Percentiles rank a stretch among this genome's conserved stretches.
These are phyloP conservation scores for Bellardia bayeri DNA, from an alignment of 2,888 invertebrate genomes.

Conservation along the genomic window DNA sequence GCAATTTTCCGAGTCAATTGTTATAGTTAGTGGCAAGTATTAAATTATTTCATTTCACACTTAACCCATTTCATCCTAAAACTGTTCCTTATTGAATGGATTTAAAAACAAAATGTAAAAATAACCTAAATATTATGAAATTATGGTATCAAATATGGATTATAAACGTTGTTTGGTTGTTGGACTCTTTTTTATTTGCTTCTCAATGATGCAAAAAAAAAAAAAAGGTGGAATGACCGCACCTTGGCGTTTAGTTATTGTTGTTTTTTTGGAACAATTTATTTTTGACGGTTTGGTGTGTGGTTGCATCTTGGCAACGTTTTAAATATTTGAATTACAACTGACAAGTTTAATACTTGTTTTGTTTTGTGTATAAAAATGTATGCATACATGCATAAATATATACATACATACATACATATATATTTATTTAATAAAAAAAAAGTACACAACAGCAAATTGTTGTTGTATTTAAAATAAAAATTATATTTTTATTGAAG, in stretches of 20 bases:
- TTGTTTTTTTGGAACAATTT: constrained; percentile 25
- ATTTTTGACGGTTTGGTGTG: constrained; percentile 42
- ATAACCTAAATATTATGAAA: constrained; percentile 5
- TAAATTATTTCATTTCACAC: too few species aligned
- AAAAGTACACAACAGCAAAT: background rate
- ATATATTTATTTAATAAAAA: constrained; percentile 27
- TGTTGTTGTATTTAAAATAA: constrained; percentile 31
- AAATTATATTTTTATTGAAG: constrained; percentile 52
- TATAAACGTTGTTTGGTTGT: background rate
- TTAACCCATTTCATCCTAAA: too few species aligned
- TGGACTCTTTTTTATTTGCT: background rate
- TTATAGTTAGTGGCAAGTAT: too few species aligned
- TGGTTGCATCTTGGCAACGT: constrained; percentile 32
- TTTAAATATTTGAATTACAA: constrained; percentile 29
- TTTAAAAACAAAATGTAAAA: background rate
- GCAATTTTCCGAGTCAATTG: too few species aligned
- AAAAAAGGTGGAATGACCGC: constrained; percentile 59
- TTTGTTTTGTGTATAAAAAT: constrained; percentile 18
- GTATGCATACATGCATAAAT: background rate
- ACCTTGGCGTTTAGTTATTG: constrained; percentile 24
- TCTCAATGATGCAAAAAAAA: constrained; percentile 12
- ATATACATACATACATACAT: too few species aligned
- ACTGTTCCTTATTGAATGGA: too few species aligned
- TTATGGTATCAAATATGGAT: background rate
- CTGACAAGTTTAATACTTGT: constrained; percentile 35